Percentiles rank a stretch among this genome's conserved stretches.
Evolutionary conservation across 2,888 invertebrate species (phyloP).

Genomic region (Rhopalosiphum nymphaeae): DNA sequence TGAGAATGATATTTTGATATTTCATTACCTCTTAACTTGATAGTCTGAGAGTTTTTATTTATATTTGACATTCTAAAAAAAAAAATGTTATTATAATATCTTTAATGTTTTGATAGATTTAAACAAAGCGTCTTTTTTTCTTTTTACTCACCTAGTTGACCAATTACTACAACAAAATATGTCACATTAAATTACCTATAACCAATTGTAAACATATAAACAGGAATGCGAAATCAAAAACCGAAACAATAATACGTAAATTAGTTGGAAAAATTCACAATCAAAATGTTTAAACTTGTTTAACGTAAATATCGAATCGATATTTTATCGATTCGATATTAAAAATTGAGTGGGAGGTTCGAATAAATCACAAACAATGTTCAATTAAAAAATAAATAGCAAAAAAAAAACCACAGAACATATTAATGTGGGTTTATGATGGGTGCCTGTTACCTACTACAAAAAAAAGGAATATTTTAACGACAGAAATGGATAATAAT

Average conservation of each 20-base stretch:
- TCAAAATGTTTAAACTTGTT: background rate
- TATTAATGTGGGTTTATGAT: too few species aligned
- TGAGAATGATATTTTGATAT: background rate
- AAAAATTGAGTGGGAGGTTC: background rate
- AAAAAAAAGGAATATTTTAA: too few species aligned
- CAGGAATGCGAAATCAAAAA: background rate
- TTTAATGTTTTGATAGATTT: background rate
- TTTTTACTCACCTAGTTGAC: background rate
- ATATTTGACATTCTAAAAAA: conserved; percentile 17
- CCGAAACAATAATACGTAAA: background rate
- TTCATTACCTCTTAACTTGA: conserved; percentile 31
- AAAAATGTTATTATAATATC: background rate
- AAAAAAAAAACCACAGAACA: too few species aligned
- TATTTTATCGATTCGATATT: background rate
- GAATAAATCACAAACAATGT: too few species aligned
- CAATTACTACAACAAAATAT: background rate
- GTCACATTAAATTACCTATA: background rate
- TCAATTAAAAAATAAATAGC: too few species aligned
- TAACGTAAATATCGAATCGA: background rate
- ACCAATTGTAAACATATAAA: background rate
- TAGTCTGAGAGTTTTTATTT: background rate
- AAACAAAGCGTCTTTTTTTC: too few species aligned
- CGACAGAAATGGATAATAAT: too few species aligned
- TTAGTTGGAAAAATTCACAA: background rate
- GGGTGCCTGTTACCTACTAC: too few species aligned